phyloP scores from a whole-genome alignment of 1,140 invertebrate genomes.

The Prorops nasuta region DNA sequence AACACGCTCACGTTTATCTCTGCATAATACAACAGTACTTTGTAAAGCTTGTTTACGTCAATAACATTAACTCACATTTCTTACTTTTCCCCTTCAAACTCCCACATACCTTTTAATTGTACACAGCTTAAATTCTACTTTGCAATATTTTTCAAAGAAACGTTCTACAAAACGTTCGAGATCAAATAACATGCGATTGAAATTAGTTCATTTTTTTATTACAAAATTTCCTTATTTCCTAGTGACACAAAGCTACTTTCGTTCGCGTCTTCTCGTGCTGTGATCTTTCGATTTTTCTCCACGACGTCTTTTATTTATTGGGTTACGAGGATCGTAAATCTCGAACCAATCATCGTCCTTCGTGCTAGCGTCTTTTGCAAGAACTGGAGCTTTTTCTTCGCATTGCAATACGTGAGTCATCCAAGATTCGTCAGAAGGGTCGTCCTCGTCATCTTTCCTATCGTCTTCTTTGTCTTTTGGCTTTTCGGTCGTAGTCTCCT shows the following conservation, averaged over 20 bases:
- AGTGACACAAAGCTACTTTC: not conserved
- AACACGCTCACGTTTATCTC: too few relatives aligned
- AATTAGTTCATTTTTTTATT: not conserved
- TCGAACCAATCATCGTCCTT: constrained; percentile 95
- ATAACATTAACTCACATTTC: too few relatives aligned
- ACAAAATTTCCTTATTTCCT: not conserved
- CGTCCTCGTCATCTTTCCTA: constrained; percentile 46
- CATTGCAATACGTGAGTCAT: constrained; percentile 78
- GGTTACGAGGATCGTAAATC: constrained; percentile 93
- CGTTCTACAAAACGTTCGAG: too few relatives aligned
- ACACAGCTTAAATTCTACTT: too few relatives aligned
- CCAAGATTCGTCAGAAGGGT: constrained; percentile 65
- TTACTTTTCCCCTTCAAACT: too few relatives aligned
- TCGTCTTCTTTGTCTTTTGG: constrained; percentile 35
- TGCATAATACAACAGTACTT: too few relatives aligned
- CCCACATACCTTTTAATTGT: too few relatives aligned
- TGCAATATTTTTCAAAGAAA: too few relatives aligned
- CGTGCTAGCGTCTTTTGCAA: constrained; percentile 94
- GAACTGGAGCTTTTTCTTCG: constrained; percentile 70
- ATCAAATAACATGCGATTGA: too few relatives aligned
- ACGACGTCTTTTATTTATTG: constrained; percentile 86
- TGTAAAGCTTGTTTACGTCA: too few relatives aligned
- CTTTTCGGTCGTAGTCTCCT: constrained; percentile 53
- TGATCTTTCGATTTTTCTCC: constrained; percentile 52
- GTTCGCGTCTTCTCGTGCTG: constrained; percentile 12